Conservation (phyloP, 2,888 invertebrate species). For the Polydrusus tereticollis region DNA sequence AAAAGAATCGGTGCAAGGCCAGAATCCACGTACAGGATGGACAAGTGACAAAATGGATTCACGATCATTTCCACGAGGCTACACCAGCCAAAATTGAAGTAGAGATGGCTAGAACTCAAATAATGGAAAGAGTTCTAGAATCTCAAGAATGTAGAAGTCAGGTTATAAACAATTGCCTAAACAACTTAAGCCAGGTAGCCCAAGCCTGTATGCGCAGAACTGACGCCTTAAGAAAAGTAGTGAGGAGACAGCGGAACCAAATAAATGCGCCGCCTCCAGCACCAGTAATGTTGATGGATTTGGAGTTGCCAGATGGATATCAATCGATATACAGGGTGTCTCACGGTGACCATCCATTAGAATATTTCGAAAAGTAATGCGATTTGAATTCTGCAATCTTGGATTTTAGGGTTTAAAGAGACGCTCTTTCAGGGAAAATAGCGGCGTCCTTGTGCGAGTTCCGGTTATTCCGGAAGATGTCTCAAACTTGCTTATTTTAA, state of each 20-base stretch:
- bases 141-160: neutral
- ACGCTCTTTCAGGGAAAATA: too few relatives aligned
- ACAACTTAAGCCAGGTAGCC: neutral
- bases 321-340: too few relatives aligned
- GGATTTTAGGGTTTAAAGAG: too few relatives aligned
- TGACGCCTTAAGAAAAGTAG: neutral
- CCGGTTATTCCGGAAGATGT: too few relatives aligned
- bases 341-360: too few relatives aligned
- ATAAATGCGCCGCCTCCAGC: neutral
- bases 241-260: neutral
- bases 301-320: neutral
- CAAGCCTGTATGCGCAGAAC: neutral
- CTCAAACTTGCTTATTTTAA: too few relatives aligned
- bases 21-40: constrained; percentile 13
- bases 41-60: neutral
- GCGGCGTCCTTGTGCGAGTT: too few relatives aligned
- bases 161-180: neutral
- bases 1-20: constrained; percentile 23
- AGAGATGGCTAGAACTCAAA: neutral
- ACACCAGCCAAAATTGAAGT: neutral
- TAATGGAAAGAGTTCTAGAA: neutral
- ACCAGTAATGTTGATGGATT: neutral
- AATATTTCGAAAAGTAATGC: too few relatives aligned
- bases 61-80: neutral
- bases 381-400: too few relatives aligned